Percentiles rank a stretch among this genome's conserved stretches.
phyloP scores from a whole-genome alignment of 2,888 invertebrate genomes.

The Melanargia galathea region DNA sequence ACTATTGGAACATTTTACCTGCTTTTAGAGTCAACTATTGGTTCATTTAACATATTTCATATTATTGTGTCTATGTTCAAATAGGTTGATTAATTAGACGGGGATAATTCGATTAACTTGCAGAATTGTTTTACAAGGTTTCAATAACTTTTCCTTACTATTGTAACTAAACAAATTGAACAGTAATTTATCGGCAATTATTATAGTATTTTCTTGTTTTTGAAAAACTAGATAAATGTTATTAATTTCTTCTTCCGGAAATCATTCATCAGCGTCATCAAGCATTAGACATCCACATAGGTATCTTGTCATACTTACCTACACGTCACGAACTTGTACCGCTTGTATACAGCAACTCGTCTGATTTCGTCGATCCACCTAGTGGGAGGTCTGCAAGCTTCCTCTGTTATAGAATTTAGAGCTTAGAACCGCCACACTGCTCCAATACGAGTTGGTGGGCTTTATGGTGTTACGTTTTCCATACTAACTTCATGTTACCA shows the following conservation, averaged over 20 bases:
- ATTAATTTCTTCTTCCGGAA: neutral
- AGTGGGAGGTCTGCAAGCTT: too few species aligned
- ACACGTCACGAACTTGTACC: too few species aligned
- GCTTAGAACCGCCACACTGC: too few species aligned
- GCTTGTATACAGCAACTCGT: too few species aligned
- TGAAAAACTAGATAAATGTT: neutral
- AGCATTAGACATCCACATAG: too few species aligned
- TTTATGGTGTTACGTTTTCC: too few species aligned
- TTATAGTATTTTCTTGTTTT: neutral
- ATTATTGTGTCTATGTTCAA: slow-evolving; percentile 4
- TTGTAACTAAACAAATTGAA: neutral
- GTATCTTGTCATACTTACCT: too few species aligned
- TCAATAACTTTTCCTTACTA: neutral
- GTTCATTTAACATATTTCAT: slow-evolving; percentile 9
- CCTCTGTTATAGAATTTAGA: too few species aligned
- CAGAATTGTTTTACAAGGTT: neutral
- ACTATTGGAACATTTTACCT: neutral
- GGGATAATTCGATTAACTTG: slow-evolving; percentile 7
- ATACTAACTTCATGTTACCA: too few species aligned
- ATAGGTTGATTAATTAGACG: neutral
- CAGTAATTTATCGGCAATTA: neutral
- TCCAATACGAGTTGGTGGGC: too few species aligned
- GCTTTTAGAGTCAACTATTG: neutral
- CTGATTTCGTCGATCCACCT: too few species aligned
- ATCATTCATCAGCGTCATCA: neutral